Evolutionary conservation across 2,113 vertebrate species (phyloP).

Genomic region (Phaetusa simplex): DNA sequence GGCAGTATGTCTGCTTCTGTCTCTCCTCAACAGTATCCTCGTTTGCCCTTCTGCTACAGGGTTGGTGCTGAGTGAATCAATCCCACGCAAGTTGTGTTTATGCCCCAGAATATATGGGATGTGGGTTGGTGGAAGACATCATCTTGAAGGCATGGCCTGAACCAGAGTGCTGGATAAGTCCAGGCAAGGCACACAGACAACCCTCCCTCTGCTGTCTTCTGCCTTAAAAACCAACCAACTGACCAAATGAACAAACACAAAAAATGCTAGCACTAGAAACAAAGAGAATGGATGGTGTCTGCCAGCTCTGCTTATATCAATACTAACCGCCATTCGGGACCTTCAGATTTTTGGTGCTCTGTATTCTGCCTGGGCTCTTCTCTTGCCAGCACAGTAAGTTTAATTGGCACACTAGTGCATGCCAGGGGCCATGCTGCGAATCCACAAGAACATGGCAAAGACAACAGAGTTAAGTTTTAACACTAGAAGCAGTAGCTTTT

Average conservation of each 20-base stretch:
- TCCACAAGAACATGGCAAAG: neutral
- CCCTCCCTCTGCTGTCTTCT: neutral
- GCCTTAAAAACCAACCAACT: neutral
- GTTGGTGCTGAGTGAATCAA: neutral
- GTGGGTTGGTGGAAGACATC: neutral
- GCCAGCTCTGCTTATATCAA: neutral
- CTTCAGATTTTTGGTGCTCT: neutral
- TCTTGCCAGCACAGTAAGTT: neutral
- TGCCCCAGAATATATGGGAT: neutral
- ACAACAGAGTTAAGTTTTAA: neutral
- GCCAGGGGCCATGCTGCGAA: neutral
- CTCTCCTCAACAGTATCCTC: neutral
- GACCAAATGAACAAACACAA: neutral
- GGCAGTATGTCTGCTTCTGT: neutral
- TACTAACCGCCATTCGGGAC: neutral
- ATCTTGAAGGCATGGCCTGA: neutral
- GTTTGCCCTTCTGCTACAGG: neutral
- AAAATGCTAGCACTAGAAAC: neutral
- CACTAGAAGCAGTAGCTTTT: neutral
- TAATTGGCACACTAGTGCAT: neutral
- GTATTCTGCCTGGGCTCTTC: neutral
- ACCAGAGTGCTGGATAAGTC: neutral
- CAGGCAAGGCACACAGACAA: neutral
- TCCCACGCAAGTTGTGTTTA: neutral
- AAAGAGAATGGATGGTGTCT: neutral